phyloP scores from a whole-genome alignment of 1,140 invertebrate species.

The Agrilus planipennis region DNA sequence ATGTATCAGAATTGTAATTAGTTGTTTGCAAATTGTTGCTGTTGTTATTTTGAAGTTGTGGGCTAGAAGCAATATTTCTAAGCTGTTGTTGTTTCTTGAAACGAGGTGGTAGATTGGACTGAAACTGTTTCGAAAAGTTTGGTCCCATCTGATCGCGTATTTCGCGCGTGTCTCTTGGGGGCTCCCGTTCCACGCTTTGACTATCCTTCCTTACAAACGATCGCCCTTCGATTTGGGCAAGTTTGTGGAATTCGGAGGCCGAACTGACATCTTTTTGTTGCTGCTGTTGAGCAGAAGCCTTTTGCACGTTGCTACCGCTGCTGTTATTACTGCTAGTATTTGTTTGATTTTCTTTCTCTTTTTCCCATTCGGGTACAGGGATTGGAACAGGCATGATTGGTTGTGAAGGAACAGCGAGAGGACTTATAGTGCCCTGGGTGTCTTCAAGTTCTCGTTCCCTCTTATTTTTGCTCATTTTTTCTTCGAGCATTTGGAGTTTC shows the following conservation, averaged over 20 bases:
- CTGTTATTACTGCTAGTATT: constrained; percentile 12
- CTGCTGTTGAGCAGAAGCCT: constrained; percentile 9
- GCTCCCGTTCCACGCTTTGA: constrained; percentile 20
- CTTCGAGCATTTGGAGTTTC: constrained; percentile 49
- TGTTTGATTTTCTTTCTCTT: constrained; percentile 33
- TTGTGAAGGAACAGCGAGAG: constrained; percentile 27
- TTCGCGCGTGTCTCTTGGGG: constrained; percentile 31
- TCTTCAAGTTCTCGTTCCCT: constrained; percentile 36
- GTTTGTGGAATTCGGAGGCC: constrained; percentile 30
- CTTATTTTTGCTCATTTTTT: constrained; percentile 41
- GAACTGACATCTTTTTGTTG: constrained; percentile 14
- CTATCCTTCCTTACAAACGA: constrained; percentile 27
- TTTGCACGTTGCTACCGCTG: constrained; percentile 9
- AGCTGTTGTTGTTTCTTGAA: constrained; percentile 65
- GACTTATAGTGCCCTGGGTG: constrained; percentile 27
- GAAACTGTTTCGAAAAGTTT: constrained; percentile 54
- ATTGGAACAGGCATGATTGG: constrained; percentile 37
- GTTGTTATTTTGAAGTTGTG: constrained; percentile 11
- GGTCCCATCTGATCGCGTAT: constrained; percentile 27
- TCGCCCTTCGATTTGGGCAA: constrained; percentile 34
- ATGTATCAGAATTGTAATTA: too few relatives aligned
- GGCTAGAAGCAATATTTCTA: constrained; percentile 18
- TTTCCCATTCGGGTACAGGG: constrained; percentile 43
- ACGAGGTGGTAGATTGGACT: constrained; percentile 70
- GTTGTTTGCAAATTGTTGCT: constrained; percentile 12